phyloP scores from a whole-genome alignment of 2,113 vertebrate species.

The Glareola pratincola region DNA sequence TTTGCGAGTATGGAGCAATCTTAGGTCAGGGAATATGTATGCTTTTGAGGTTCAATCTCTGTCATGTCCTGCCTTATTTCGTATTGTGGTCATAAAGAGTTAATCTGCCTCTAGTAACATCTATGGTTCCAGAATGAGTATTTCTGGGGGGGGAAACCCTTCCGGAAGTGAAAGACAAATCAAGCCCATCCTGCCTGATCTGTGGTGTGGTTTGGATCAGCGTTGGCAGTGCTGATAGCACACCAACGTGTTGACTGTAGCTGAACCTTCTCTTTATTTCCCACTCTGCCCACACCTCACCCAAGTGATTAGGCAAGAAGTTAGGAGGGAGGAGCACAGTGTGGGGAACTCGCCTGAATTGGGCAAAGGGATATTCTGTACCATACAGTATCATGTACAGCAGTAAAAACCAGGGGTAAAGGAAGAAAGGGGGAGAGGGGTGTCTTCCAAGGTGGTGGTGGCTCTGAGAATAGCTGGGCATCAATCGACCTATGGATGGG shows the following conservation, averaged over 20 bases:
- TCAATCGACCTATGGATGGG: neutral
- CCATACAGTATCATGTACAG: neutral
- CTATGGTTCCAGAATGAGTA: neutral
- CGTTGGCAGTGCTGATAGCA: neutral
- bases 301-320: neutral
- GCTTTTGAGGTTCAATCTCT: neutral
- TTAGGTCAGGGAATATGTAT: neutral
- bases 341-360: neutral
- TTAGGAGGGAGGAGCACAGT: rapidly evolving
- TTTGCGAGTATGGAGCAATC: neutral
- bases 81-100: neutral
- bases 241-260: neutral
- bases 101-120: neutral
- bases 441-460: neutral
- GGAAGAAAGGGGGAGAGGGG: neutral
- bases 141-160: rapidly evolving
- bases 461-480: neutral
- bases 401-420: neutral
- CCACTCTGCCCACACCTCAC: neutral
- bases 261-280: neutral
- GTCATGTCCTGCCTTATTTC: neutral
- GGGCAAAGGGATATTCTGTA: neutral
- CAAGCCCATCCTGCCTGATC: neutral
- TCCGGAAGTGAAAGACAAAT: neutral
- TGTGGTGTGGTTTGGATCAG: neutral